Evolutionary conservation across 2,888 invertebrate species (phyloP).

Genomic region (Tribolium freemani): DNA sequence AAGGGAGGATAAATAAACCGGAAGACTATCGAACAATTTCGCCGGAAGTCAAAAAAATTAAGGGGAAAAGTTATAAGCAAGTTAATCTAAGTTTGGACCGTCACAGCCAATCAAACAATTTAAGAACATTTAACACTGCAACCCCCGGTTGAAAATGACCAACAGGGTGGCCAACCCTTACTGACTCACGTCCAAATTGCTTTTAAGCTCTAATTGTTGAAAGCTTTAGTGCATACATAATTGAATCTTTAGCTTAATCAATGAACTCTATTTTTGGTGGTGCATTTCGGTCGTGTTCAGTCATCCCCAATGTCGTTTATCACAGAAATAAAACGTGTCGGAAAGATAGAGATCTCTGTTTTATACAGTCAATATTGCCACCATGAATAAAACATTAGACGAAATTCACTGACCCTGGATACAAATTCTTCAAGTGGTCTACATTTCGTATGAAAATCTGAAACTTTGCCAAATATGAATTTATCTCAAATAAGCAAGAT

Average conservation of each 20-base stretch:
- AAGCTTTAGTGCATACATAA: conserved; percentile 17
- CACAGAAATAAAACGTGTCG: conserved; percentile 15
- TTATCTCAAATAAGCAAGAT: conserved; percentile 6
- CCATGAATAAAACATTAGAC: conserved; percentile 22
- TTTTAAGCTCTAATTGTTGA: conserved; percentile 29
- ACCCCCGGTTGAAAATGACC: conserved; percentile 2
- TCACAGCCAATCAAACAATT: conserved; percentile 19
- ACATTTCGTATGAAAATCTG: conserved; percentile 5
- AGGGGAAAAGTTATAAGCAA: conserved; percentile 6
- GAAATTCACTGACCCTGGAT: conserved; percentile 19
- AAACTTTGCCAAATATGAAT: conserved; percentile 16
- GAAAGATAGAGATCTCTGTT: conserved; percentile 11
- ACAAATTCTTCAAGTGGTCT: conserved; percentile 9
- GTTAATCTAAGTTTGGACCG: conserved; percentile 17
- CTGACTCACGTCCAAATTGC: conserved; percentile 17
- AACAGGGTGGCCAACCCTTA: conserved; percentile 28
- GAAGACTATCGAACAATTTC: conserved; percentile 20
- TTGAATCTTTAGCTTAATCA: conserved; percentile 22
- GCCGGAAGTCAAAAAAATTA: conserved; percentile 33
- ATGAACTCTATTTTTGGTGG: neutral
- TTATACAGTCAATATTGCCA: conserved; percentile 28
- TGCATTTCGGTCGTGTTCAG: too few relatives aligned
- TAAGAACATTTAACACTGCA: conserved; percentile 3
- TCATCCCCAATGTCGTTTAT: too few relatives aligned
- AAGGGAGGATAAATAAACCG: conserved; percentile 25